Evolutionary conservation across 1,140 invertebrate genomes (phyloP).

Genomic region (Eumeta japonica): DNA sequence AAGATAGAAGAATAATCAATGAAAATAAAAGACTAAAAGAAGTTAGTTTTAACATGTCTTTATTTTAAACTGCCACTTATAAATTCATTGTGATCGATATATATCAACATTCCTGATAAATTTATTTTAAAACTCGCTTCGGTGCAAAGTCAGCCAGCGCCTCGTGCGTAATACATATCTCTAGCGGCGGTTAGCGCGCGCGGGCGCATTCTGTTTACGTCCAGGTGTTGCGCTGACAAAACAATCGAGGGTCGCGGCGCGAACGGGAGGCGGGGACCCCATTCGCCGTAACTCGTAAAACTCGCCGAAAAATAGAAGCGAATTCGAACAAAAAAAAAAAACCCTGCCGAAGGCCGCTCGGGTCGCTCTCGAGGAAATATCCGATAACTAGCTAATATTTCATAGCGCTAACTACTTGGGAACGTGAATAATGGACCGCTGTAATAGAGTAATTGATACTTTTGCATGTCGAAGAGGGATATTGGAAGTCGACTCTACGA

Average conservation of each 20-base stretch:
- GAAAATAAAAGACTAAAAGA: slow-evolving; percentile 1
- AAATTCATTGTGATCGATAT: too few species aligned
- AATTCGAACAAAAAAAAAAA: slow-evolving; percentile 28
- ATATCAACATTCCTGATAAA: too few species aligned
- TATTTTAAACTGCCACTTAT: too few species aligned
- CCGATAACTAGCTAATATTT: slow-evolving; percentile 46
- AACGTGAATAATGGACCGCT: slow-evolving; percentile 48
- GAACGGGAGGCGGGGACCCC: slow-evolving; percentile 35
- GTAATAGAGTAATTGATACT: too few species aligned
- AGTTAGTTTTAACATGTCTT: background rate
- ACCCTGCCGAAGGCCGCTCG: slow-evolving; percentile 22
- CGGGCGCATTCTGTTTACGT: slow-evolving; percentile 41
- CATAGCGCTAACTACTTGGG: slow-evolving; percentile 52
- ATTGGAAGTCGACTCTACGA: too few species aligned
- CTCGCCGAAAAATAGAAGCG: slow-evolving; percentile 38
- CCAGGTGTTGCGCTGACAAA: slow-evolving; percentile 54
- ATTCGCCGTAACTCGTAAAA: slow-evolving; percentile 46
- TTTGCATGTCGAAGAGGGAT: too few species aligned
- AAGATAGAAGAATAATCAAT: too few species aligned
- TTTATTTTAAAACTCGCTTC: too few species aligned
- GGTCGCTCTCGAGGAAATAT: slow-evolving; percentile 7
- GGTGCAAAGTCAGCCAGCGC: too few species aligned
- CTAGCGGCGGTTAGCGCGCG: too few species aligned
- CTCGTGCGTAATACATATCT: too few species aligned
- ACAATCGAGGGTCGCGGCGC: slow-evolving; percentile 41